A percentile compares a stretch with the other conserved stretches of the same genome.
Evolutionary conservation across 2,113 vertebrate genomes (phyloP).

Genomic region (Petromus typicus): DNA sequence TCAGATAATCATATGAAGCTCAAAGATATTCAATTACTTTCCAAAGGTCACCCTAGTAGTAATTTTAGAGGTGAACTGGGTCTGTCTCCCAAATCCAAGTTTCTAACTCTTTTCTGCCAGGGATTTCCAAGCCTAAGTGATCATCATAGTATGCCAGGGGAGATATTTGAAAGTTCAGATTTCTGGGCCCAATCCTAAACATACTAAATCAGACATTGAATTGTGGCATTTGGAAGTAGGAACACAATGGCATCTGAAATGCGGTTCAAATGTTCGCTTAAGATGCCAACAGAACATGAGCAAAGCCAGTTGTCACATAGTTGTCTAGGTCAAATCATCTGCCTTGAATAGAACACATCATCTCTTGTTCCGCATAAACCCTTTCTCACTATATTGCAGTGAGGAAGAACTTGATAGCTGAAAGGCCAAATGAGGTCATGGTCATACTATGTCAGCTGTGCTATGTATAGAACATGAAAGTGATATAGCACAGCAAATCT

Average conservation of each 20-base stretch:
- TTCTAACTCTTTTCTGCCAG: conserved; percentile 36
- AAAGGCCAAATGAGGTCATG: conserved; percentile 56
- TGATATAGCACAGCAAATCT: conserved; percentile 43
- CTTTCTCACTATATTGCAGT: conserved; percentile 22
- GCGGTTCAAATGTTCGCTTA: conserved; percentile 63
- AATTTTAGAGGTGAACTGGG: conserved; percentile 22
- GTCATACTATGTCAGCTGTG: conserved; percentile 36
- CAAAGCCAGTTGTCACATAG: conserved; percentile 65
- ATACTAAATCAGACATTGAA: conserved; percentile 43
- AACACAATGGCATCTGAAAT: conserved; percentile 71
- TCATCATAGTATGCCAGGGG: background rate
- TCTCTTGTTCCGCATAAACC: conserved; percentile 38
- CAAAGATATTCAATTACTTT: background rate
- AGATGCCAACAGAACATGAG: conserved; percentile 55
- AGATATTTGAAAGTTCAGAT: conserved; percentile 48
- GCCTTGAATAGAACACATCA: conserved; percentile 70
- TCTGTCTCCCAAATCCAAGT: background rate
- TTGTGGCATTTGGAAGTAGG: conserved; percentile 44
- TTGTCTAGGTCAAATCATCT: conserved; percentile 64
- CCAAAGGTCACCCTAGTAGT: conserved; percentile 19
- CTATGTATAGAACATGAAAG: background rate
- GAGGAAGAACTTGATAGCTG: conserved; percentile 27
- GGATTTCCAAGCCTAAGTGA: background rate
- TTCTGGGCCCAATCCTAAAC: conserved; percentile 42
- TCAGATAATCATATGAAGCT: conserved; percentile 37